phyloP scores from a whole-genome alignment of 2,797 vertebrate genomes.

The Rhabdophis nuchalis region DNA sequence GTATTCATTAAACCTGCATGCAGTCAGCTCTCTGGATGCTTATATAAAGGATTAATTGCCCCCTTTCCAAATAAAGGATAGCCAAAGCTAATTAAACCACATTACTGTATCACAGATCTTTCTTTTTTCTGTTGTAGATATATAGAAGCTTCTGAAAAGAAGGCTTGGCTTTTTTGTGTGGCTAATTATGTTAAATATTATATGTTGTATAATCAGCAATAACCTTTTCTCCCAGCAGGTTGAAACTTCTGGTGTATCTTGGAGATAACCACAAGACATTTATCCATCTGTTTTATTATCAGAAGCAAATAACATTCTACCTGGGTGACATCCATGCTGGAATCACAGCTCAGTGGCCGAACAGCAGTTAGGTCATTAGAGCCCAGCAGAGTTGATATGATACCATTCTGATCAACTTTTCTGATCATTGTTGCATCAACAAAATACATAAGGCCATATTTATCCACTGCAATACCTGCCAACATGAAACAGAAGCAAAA shows the following conservation, averaged over 20 bases:
- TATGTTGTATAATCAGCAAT: slow-evolving; percentile 17
- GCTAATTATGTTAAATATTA: slow-evolving; percentile 53
- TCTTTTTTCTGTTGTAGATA: slow-evolving; percentile 36
- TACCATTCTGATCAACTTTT: slow-evolving; percentile 97
- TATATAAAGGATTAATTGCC: slow-evolving; percentile 55
- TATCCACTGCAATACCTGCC: slow-evolving; percentile 93
- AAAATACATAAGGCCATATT: slow-evolving; percentile 96
- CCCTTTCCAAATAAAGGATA: slow-evolving; percentile 57
- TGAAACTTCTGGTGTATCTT: slow-evolving; percentile 24
- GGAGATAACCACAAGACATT: slow-evolving; percentile 40
- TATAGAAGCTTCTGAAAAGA: slow-evolving; percentile 49
- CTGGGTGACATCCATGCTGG: slow-evolving; percentile 98
- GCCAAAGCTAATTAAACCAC: slow-evolving; percentile 63
- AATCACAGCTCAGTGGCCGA: slow-evolving; percentile 91
- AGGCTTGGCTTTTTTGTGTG: slow-evolving; percentile 8
- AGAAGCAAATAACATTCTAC: slow-evolving; percentile 67
- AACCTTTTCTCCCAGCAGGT: background rate
- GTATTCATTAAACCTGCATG: slow-evolving; percentile 60
- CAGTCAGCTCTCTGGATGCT: slow-evolving; percentile 53
- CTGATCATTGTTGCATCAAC: slow-evolving; percentile 98
- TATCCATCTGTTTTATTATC: slow-evolving; percentile 47
- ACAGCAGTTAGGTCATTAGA: slow-evolving; percentile 87
- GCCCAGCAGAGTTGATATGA: slow-evolving; percentile 95
- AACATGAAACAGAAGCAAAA: slow-evolving; percentile 39
- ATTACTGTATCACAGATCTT: slow-evolving; percentile 51